Conservation (phyloP, 2,113 vertebrate species). For the Apodemus sylvaticus region DNA sequence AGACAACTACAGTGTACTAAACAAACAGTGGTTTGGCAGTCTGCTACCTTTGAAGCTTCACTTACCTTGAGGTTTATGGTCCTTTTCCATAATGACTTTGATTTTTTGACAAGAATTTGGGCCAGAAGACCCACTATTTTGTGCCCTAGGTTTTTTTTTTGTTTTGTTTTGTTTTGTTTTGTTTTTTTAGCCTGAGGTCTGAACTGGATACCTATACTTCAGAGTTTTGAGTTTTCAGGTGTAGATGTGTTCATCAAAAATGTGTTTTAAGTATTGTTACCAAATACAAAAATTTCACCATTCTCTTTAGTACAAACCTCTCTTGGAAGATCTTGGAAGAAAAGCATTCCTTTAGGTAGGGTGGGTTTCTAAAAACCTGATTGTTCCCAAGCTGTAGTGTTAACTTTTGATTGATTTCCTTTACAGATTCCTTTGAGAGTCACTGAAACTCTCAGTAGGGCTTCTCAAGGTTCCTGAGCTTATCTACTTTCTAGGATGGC, state of each 20-base stretch:
- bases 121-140: neutral
- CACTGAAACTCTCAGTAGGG: neutral
- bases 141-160: neutral
- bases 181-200: too few species aligned
- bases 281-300: neutral
- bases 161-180: too few species aligned
- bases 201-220: neutral
- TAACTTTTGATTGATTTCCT: neutral
- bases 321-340: neutral
- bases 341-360: neutral
- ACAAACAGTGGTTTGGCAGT: conserved; percentile 57
- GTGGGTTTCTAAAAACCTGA: neutral
- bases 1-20: too few species aligned
- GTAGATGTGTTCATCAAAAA: neutral
- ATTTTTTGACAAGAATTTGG: neutral
- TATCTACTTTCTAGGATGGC: neutral
- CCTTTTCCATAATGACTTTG: neutral
- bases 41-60: conserved; percentile 4
- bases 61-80: neutral
- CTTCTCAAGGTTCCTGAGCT: neutral
- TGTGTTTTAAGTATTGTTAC: neutral
- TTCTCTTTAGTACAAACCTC: neutral
- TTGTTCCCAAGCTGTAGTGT: neutral
- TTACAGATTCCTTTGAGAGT: conserved; percentile 7
- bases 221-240: neutral